Base-by-base conservation (phyloP, 2,888 invertebrate species). In the Dryadula phaetusa region DNA sequence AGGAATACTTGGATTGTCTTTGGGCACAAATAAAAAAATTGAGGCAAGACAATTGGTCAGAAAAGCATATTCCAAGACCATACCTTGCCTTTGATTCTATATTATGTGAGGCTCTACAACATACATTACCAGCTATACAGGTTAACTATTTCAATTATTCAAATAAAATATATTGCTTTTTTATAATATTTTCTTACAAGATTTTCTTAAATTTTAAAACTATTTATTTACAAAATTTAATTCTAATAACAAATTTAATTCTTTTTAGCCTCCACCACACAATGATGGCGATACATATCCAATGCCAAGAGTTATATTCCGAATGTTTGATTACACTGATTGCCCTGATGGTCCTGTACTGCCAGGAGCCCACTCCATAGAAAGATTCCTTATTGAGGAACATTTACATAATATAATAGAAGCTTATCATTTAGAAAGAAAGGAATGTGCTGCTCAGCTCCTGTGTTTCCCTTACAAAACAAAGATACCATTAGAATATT, bases 321-420 rank as follows among this genome's bases (percentile, higher is more conserved):
- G 98, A 47, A 97, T 99, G 95, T 99, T 99, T 91, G 99, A 99
- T 87, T 99, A 99, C 85, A 99, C 99, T 0, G 99, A 99, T 89
- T 99, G 99, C 77, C 99, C 99, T 0, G 99, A 99, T 85, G 97
- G 95, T 0, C 97, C 97, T 0, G 95, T 97, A 52, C 90, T 99
- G 64, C 99, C 99, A 0, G 99, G 99, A 40, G 97, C 98, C 20
- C 99, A 99, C 90, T 98, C 99, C 0, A 99, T 99, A 71, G 99
- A 99, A 86, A 94, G 99, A 69, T 99, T 98, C 87, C 94, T 99
- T 1, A 98, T 99, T 77, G 99, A 99, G 84, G 99, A 99, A 86
- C 99, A 99, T 82, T 93, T 99, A 37, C 96, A 97, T 80, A 97
- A 98, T 77, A 99, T 99, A 42, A 95, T 99, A 72, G 96, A 98